Evolutionary conservation across 1,140 invertebrate genomes (phyloP).

Genomic region (Scaptomyza montana): DNA sequence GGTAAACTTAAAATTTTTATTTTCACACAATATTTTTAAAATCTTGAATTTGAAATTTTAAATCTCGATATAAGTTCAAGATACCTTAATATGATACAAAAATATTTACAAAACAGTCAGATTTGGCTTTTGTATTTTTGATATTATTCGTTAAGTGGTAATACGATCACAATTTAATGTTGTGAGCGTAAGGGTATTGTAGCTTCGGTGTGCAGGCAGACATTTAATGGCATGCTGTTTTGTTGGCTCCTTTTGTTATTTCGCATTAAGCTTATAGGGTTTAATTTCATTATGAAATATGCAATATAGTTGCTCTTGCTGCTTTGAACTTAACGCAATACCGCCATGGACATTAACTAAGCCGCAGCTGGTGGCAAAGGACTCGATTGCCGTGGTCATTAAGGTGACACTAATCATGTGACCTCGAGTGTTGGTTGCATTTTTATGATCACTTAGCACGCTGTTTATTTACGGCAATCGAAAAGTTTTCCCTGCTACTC

Average conservation of each 20-base stretch:
- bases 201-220: not conserved
- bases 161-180: too few relatives aligned
- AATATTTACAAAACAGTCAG: too few relatives aligned
- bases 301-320: constrained; percentile 12
- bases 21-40: too few relatives aligned
- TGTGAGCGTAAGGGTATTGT: not conserved
- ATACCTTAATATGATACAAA: too few relatives aligned
- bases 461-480: constrained; percentile 62
- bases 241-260: not conserved
- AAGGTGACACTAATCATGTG: constrained; percentile 77
- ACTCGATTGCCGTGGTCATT: constrained; percentile 31
- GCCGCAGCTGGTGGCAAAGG: constrained; percentile 21
- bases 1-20: too few relatives aligned
- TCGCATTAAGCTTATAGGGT: constrained; percentile 12
- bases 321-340: constrained; percentile 49
- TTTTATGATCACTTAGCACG: constrained; percentile 69
- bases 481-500: constrained; percentile 58
- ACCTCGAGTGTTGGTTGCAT: constrained; percentile 69
- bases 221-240: constrained; percentile 1
- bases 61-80: not conserved
- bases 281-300: constrained; percentile 37
- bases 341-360: constrained; percentile 18
- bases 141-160: too few relatives aligned
- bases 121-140: too few relatives aligned
- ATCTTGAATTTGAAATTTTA: too few relatives aligned